Percentiles rank a stretch among this genome's conserved stretches.
These are phyloP conservation scores for Falco novaeseelandiae DNA, from an alignment of 2,797 vertebrate genomes.

Conservation along the genomic window DNA sequence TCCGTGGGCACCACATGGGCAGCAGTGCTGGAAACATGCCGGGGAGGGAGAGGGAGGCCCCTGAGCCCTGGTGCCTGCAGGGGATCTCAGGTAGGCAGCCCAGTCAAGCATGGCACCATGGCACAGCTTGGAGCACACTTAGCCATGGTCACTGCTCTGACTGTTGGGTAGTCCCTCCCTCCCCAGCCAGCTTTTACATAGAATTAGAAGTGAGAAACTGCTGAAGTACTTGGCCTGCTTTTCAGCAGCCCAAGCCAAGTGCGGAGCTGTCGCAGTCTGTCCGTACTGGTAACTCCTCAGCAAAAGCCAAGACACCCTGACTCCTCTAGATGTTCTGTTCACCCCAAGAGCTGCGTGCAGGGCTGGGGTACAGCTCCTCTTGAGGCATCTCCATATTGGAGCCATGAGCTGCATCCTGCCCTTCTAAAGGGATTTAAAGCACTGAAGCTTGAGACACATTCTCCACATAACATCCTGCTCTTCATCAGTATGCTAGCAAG, in stretches of 20 bases:
- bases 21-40: fast-evolving
- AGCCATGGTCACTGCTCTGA: neutral
- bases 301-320: neutral
- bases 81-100: neutral
- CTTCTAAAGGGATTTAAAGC: neutral
- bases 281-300: neutral
- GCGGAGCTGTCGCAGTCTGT: neutral
- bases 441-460: neutral
- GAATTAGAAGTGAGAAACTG: neutral
- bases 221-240: neutral
- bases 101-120: neutral
- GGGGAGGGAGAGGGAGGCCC: neutral
- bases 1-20: neutral
- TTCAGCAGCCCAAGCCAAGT: neutral
- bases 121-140: neutral
- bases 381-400: neutral
- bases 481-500: neutral
- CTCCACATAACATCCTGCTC: neutral
- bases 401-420: neutral
- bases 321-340: neutral
- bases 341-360: neutral
- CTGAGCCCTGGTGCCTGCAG: neutral
- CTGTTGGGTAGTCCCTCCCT: neutral
- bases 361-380: neutral
- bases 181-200: neutral